Evolutionary conservation across 2,113 vertebrate genomes (phyloP).

Genomic region (Phylloscopus whistleri): DNA sequence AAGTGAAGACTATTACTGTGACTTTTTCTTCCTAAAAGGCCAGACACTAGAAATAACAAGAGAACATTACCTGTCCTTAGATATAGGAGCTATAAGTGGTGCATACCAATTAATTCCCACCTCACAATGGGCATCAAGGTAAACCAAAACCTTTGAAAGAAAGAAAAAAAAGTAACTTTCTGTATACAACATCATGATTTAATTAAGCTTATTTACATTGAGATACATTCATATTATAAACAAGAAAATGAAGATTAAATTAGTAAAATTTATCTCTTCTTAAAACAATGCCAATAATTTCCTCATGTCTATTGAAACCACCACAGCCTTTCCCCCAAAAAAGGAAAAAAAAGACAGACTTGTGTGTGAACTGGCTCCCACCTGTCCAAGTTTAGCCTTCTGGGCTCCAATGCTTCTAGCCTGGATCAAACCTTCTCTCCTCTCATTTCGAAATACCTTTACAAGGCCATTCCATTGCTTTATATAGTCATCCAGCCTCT

Average conservation of each 20-base stretch:
- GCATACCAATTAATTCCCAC: conserved; percentile 97
- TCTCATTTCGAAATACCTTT: conserved; percentile 92
- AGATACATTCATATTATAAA: neutral
- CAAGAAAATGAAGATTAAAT: neutral
- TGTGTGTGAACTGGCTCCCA: conserved; percentile 51
- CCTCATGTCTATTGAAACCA: neutral
- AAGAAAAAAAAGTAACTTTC: neutral
- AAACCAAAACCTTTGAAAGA: conserved; percentile 89
- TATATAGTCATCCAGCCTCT: conserved; percentile 90
- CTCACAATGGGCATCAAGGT: conserved; percentile 98
- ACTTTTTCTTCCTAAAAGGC: neutral
- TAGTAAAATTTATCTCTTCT: neutral
- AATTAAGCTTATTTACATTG: neutral
- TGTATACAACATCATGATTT: neutral
- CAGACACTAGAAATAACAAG: neutral
- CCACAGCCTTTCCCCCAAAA: neutral
- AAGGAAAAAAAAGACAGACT: neutral
- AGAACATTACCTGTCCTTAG: conserved; percentile 91
- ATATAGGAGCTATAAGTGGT: conserved; percentile 92
- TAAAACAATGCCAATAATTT: neutral
- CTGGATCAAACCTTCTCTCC: conserved; percentile 96
- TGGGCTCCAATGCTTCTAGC: conserved; percentile 95
- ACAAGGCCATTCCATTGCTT: conserved; percentile 97
- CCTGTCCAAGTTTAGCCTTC: conserved; percentile 93
- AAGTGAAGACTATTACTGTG: neutral